These are phyloP conservation scores for Danionella cerebrum DNA, from an alignment of 2,113 vertebrate genomes.

Conservation along the genomic window DNA sequence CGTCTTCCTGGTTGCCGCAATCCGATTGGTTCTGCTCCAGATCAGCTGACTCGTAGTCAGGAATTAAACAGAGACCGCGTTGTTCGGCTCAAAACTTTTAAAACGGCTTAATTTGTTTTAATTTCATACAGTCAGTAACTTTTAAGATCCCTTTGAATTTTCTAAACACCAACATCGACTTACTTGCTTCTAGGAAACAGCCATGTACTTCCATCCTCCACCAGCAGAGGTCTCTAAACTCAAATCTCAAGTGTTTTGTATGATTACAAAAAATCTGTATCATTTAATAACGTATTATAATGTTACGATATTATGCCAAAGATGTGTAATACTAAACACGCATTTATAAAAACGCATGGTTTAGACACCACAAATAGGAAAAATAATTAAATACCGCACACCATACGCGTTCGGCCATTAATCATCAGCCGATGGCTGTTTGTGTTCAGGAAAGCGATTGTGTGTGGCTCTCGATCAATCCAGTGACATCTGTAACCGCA, in stretches of 20 bases:
- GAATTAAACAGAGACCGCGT: too few relatives aligned
- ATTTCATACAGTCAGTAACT: too few relatives aligned
- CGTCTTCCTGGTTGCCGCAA: background rate
- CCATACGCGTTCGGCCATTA: background rate
- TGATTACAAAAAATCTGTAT: too few relatives aligned
- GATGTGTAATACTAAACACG: background rate
- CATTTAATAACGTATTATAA: too few relatives aligned
- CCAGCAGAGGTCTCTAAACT: conserved; percentile 4
- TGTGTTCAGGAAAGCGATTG: background rate
- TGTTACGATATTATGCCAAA: background rate
- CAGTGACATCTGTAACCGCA: conserved; percentile 18
- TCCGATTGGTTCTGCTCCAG: conserved; percentile 18
- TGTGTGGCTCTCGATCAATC: conserved; percentile 15
- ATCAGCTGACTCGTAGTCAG: conserved; percentile 18
- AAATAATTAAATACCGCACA: background rate
- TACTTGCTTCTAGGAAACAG: too few relatives aligned
- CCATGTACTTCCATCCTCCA: background rate
- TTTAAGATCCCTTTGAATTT: too few relatives aligned
- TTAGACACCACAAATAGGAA: background rate
- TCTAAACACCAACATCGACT: too few relatives aligned
- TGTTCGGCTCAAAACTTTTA: too few relatives aligned
- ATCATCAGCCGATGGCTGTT: conserved; percentile 5
- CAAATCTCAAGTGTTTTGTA: background rate
- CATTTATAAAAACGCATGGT: background rate
- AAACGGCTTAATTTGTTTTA: too few relatives aligned